Base-by-base conservation (phyloP, 2,113 vertebrate species). In the Hystrix cristata region DNA sequence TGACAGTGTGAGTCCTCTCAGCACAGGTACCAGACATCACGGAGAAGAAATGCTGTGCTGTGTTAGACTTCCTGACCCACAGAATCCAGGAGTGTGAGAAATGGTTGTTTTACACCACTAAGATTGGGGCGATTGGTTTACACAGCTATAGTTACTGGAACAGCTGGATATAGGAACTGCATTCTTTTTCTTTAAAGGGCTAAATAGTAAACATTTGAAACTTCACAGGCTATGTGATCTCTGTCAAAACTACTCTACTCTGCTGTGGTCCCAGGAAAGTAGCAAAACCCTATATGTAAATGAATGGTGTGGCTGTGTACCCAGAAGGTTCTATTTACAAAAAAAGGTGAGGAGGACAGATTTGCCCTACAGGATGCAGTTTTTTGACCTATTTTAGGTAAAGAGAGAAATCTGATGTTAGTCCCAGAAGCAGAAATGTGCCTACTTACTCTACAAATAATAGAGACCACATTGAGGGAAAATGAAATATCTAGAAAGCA, bases 351-450 rank as follows among this genome's bases (percentile, higher is more conserved):
- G 51, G 13, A 83, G 69, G 23, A 29, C 34, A 89, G 12, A 48
- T 79, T 48, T 88, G 69, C 27, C 46, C 82, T 31, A n/a, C 1
- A n/a, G 62, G 34, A 74, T 51, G 10, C 3, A 87, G 8, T 78
- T 64, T 92, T 16, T 55, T 95, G 79, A 60, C 71, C 69, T 51
- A 12, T 67, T 93, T 29, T 67, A 87, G 69, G 10, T 21, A 93
- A 97, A 84, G 78, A 38, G 90, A 96, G 46, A 90, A n/a, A 46
- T 3, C 25, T 83, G 18, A 62, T 34, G 9, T 90, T 69, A 78
- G 6, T 46, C 29, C 46, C 8, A 72, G 60, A 79, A 29, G 57
- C n/a, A 87, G 51, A 65, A 84, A 88, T 57, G 10, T 91, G 34
- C 25, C 91, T 74, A 3, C 19, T 59, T 60, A 48, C 34, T 95